phyloP scores from a whole-genome alignment of 2,113 vertebrate genomes.

The Daphoenositta chrysoptera region DNA sequence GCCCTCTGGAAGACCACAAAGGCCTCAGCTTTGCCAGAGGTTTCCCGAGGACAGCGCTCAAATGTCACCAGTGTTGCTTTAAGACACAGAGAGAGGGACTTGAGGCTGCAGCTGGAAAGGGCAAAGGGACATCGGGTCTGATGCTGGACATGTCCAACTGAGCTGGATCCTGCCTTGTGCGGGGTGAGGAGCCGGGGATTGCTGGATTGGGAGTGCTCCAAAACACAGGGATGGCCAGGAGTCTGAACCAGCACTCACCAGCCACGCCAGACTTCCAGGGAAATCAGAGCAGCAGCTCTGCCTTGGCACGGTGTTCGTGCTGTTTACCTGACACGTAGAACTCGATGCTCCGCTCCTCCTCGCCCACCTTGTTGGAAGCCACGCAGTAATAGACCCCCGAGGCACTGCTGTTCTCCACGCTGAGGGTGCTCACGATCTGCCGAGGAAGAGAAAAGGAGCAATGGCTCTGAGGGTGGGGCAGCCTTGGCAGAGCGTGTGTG shows the following conservation, averaged over 20 bases:
- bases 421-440: slow-evolving; percentile 80
- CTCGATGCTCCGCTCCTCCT: slow-evolving; percentile 48
- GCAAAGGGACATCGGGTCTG: neutral
- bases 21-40: neutral
- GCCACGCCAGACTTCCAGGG: accelerated
- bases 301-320: accelerated
- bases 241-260: accelerated
- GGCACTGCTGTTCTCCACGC: slow-evolving; percentile 60
- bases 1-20: neutral
- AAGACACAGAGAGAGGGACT: neutral
- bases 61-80: neutral
- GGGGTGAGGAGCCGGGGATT: neutral
- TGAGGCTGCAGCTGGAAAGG: neutral
- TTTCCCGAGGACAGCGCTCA: neutral
- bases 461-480: neutral
- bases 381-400: slow-evolving; percentile 80
- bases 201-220: neutral
- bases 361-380: slow-evolving; percentile 73
- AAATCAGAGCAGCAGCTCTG: neutral
- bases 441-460: neutral
- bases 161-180: neutral
- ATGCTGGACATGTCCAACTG: neutral
- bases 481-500: neutral
- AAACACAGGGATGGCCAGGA: neutral
- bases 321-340: slow-evolving; percentile 84